phyloP scores from a whole-genome alignment of 2,888 invertebrate genomes.

The Megamerina dolium region DNA sequence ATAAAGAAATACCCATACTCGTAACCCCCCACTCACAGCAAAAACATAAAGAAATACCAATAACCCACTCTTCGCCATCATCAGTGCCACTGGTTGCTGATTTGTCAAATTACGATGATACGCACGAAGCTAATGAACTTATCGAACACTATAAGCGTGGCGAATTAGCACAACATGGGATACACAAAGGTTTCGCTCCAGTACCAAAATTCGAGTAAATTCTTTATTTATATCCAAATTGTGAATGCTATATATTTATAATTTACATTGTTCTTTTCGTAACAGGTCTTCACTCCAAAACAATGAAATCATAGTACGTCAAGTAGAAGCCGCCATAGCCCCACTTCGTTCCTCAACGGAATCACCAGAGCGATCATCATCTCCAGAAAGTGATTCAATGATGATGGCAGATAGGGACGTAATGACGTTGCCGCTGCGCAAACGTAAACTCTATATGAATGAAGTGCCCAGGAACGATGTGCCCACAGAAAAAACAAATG shows the following conservation, averaged over 20 bases:
- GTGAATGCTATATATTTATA: neutral
- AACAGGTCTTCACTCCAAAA: slow-evolving; percentile 38
- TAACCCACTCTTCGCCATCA: slow-evolving; percentile 11
- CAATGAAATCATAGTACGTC: slow-evolving; percentile 51
- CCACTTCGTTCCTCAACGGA: slow-evolving; percentile 56
- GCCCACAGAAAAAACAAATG: neutral
- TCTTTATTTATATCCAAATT: neutral
- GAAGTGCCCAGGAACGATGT: slow-evolving; percentile 50
- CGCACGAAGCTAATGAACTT: slow-evolving; percentile 34
- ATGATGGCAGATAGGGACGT: slow-evolving; percentile 55
- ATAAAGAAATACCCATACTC: slow-evolving; percentile 17
- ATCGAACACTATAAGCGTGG: slow-evolving; percentile 41
- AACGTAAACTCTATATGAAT: slow-evolving; percentile 71
- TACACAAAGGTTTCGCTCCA: slow-evolving; percentile 43
- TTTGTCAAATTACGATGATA: slow-evolving; percentile 34
- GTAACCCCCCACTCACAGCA: slow-evolving; percentile 21
- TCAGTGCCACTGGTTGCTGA: slow-evolving; percentile 22
- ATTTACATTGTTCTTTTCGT: neutral
- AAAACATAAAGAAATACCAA: slow-evolving; percentile 18
- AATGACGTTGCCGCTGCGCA: slow-evolving; percentile 68
- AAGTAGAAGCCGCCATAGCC: slow-evolving; percentile 60
- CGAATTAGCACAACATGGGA: slow-evolving; percentile 35
- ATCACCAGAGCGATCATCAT: slow-evolving; percentile 51
- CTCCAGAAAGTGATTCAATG: slow-evolving; percentile 54
- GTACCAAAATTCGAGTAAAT: slow-evolving; percentile 48